Conservation (phyloP, 2,797 vertebrate species). For the Etheostoma nigrum region DNA sequence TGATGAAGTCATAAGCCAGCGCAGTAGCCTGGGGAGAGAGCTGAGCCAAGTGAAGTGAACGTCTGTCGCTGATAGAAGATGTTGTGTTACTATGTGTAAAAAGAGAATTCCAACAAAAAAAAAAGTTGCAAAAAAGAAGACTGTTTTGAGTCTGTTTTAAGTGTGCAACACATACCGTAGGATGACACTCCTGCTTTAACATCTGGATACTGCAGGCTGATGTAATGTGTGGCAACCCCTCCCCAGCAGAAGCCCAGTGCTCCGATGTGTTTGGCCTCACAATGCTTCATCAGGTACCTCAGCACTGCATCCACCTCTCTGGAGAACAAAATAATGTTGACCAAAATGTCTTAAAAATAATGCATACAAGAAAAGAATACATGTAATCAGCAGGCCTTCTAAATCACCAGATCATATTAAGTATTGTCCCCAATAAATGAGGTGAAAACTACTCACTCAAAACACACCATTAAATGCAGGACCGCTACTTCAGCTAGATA, state of each 20-base stretch:
- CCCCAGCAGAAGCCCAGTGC: conserved; percentile 89
- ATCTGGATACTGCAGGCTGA: conserved; percentile 82
- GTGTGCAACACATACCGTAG: conserved; percentile 71
- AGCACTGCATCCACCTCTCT: conserved; percentile 85
- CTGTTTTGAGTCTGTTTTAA: no score
- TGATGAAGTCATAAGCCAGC: no score
- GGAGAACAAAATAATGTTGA: conserved; percentile 3
- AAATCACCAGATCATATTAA: background rate
- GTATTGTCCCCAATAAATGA: background rate
- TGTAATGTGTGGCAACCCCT: conserved; percentile 81
- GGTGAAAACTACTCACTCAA: no score
- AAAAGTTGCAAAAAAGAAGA: no score
- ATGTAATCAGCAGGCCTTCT: background rate
- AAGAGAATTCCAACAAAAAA: no score
- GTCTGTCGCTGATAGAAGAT: no score
- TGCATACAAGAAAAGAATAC: background rate
- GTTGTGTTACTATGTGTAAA: no score
- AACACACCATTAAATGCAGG: background rate
- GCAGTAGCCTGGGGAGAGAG: no score
- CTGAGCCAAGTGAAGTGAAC: no score
- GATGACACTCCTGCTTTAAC: conserved; percentile 86
- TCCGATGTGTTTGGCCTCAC: conserved; percentile 77
- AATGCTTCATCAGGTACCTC: conserved; percentile 84
- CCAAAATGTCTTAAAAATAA: background rate
- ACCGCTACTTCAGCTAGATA: background rate